Evolutionary conservation across 1,140 invertebrate species (phyloP), one percentile per base, ranked within the genome.

Genomic region (Diachasma alloeum): DNA sequence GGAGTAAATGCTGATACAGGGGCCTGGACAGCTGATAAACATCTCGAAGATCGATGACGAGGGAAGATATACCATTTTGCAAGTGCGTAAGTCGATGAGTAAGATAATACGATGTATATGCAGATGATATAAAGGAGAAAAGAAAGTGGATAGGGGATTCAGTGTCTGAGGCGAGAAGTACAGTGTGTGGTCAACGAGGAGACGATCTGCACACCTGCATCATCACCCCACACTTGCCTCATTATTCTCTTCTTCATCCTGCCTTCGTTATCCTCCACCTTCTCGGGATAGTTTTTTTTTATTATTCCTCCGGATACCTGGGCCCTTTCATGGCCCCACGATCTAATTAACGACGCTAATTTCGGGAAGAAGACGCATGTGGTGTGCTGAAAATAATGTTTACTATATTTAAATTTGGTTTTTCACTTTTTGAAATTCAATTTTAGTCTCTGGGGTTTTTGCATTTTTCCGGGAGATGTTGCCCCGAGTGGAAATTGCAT

Each of bases 261-360:
- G 11, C 59, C 59, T 63, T 63, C 59, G 59, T 63, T 63, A 63
- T 63, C 26, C 59, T 63, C 59, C 59, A 26, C 59, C 59, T 72
- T 26, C 22, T 72, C 69, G 4, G 2, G 15, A 70, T 19, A 17
- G 19, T 48, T 46, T 46, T 48, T 19, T 48, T 48, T 72, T 72
- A 13, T n/a, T n/a, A 0, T 46, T 13, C 17, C 17, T 11, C 26
- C 2, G 63, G 9, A 26, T n/a, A 36, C 24, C 26, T 67, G 24
- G 22, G 24, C 63, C 63, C 68, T 53, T 19, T 2, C 59, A 6
- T 4, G 59, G 59, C 17, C 24, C 24, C 24, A 13, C 69, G 22
- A 11, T 48, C 69, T 42, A 72, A 72, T 72, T 72, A 72, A 44
- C 69, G 69, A 48, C 44, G 26, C 44, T 72, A 72, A 72, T 72